Percentiles rank a stretch among this genome's conserved stretches.
Evolutionary conservation across 2,797 vertebrate species (phyloP).

Genomic region (Centroberyx gerrardi): DNA sequence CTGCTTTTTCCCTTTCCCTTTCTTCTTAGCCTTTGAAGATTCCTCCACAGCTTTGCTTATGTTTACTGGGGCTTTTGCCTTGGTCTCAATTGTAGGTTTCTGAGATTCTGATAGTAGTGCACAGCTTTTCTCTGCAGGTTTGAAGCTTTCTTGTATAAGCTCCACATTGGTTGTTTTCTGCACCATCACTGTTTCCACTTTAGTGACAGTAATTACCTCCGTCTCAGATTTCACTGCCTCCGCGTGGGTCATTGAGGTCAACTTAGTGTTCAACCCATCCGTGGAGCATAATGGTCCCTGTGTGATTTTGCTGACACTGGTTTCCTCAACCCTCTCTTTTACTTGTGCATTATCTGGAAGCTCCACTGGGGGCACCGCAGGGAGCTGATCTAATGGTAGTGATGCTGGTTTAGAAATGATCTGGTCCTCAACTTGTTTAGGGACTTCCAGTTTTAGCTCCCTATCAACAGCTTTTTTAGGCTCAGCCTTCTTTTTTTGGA

Average conservation of each 20-base stretch:
- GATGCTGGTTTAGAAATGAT: constrained; percentile 30
- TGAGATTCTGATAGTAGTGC: constrained; percentile 40
- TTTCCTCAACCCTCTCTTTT: constrained; percentile 50
- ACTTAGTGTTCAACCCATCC: constrained; percentile 16
- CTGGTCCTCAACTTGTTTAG: constrained; percentile 39
- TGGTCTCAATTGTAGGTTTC: constrained; percentile 38
- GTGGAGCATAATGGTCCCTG: constrained; percentile 41
- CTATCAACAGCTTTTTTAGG: constrained; percentile 32
- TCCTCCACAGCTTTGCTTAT: constrained; percentile 57
- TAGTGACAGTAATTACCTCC: constrained; percentile 45
- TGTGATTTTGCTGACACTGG: constrained; percentile 35
- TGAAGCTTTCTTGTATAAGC: constrained; percentile 37
- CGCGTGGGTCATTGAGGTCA: constrained; percentile 23
- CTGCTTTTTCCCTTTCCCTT: constrained; percentile 78
- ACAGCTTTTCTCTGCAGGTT: constrained; percentile 47
- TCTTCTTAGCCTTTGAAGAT: constrained; percentile 73
- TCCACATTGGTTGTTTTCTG: constrained; percentile 61
- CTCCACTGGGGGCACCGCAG: constrained; percentile 49
- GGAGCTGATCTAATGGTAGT: not conserved
- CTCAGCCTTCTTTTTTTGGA: constrained; percentile 19
- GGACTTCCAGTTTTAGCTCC: constrained; percentile 24
- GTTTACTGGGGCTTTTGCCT: constrained; percentile 45
- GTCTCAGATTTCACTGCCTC: constrained; percentile 50
- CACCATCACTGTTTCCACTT: constrained; percentile 66
- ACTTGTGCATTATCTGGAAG: constrained; percentile 36